These are phyloP conservation scores for Bufotes viridis DNA, from an alignment of 2,797 vertebrate genomes.

Conservation along the genomic window DNA sequence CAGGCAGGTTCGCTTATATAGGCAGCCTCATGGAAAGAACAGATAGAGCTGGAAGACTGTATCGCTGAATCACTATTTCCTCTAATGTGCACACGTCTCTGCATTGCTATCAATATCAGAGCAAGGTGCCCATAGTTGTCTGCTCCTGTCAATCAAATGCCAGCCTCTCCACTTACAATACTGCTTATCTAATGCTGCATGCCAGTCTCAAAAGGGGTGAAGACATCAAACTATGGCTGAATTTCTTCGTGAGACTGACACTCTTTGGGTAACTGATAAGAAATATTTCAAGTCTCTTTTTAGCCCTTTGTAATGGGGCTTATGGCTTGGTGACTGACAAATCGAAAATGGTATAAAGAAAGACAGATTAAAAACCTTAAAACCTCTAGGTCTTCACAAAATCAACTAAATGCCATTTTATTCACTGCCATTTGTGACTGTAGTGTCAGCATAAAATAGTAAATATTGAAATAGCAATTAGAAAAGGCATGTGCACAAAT, in stretches of 20 bases:
- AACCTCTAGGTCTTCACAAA: conserved; percentile 15
- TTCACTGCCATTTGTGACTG: background rate
- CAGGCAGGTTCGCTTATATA: background rate
- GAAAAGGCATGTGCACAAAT: background rate
- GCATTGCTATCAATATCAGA: conserved; percentile 33
- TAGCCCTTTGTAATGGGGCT: conserved; percentile 24
- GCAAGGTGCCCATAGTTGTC: conserved; percentile 37
- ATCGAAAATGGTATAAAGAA: background rate
- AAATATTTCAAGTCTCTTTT: conserved; percentile 40
- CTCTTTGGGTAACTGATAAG: conserved; percentile 44
- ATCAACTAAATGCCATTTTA: conserved; percentile 6
- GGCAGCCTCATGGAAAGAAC: background rate
- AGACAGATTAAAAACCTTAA: conserved; percentile 7
- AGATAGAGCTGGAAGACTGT: background rate
- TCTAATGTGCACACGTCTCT: conserved; percentile 19
- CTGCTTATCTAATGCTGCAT: conserved; percentile 54
- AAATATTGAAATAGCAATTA: background rate
- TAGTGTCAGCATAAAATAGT: background rate
- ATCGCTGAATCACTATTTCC: background rate
- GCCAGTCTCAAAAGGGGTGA: conserved; percentile 47
- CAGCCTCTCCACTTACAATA: conserved; percentile 20
- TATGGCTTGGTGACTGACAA: conserved; percentile 24
- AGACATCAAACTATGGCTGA: conserved; percentile 41
- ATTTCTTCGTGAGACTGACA: conserved; percentile 47
- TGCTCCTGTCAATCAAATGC: conserved; percentile 46